These are phyloP conservation scores for Microtus pennsylvanicus DNA, from an alignment of 2,113 vertebrate genomes.

Conservation along the genomic window DNA sequence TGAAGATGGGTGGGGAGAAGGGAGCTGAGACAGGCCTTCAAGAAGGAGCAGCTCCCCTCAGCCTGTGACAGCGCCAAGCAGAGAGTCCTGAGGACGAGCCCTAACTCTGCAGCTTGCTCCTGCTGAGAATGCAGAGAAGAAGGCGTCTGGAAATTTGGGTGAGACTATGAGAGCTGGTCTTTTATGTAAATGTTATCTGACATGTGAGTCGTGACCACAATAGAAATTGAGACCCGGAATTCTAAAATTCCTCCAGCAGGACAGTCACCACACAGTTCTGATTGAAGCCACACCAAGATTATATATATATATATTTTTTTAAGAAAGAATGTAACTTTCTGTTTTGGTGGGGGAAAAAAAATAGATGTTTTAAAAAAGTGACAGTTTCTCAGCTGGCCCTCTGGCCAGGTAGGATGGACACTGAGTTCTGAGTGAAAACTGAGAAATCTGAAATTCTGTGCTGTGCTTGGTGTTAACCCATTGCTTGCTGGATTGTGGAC, in stretches of 20 bases:
- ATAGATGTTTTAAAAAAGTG: conserved; percentile 35
- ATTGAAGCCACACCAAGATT: neutral
- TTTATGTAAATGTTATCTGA: conserved; percentile 51
- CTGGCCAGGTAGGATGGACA: neutral
- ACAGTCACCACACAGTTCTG: neutral
- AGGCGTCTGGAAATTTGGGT: conserved; percentile 1
- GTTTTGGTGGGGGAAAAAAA: neutral
- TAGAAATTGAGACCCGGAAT: neutral
- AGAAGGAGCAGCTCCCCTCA: neutral
- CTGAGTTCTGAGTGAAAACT: neutral
- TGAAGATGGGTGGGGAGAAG: neutral
- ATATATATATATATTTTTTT: no score
- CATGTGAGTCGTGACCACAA: conserved; percentile 11
- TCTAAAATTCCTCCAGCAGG: neutral
- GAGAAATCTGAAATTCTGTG: neutral
- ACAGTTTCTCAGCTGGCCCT: neutral
- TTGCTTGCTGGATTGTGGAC: neutral
- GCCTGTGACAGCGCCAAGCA: neutral
- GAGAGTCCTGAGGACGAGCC: neutral
- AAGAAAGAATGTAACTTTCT: neutral
- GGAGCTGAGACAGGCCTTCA: neutral
- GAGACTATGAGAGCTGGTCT: neutral
- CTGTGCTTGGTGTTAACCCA: neutral
- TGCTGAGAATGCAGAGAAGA: neutral
- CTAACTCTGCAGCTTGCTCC: neutral